Base-by-base conservation (phyloP, 2,797 vertebrate genomes). In the Poliocrania exsul region DNA sequence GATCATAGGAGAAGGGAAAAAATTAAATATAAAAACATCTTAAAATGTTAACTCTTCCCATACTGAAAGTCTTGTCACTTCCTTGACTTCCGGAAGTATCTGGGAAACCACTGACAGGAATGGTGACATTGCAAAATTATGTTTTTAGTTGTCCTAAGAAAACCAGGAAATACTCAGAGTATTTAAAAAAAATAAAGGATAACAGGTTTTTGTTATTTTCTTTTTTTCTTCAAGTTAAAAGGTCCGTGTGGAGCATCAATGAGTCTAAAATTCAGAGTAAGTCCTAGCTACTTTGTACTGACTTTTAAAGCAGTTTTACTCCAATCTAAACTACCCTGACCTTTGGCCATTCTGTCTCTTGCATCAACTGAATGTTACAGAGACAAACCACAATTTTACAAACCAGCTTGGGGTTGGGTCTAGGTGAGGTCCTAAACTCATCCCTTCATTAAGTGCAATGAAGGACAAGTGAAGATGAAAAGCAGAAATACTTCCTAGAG, bases 401-500 rank as follows among this genome's bases (percentile, higher is more conserved):
- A 93, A 67, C 5, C 19, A 88, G 37, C 81, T 92, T 53, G 72
- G 79, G 40, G 78, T 38, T 66, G 49, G 57, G 31, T 95, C 42
- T 46, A 74, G 71, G 51, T 29, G 50, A 71, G 46, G 57, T 53
- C 82, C 17, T 61, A 47, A 80, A 82, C 25, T 81, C 42, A 10
- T 3, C 21, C 53, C 40, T 5, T 86, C 51, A 26, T 19, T 51
- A 80, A 89, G 19, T 46, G 8, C 26, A 69, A 7, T 35, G 47
- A 90, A 74, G 37, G 56, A 56, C 33, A 74, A 80, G 6, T 14
- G 38, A 95, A 94, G 84, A 93, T 25, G n/a, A 92, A 95, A 84
- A 89, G 71, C 51, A 92, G 82, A 60, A 89, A 85, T 54, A 72
- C 60, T 92, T 92, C 73, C 79, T 71, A 81, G 91, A 93, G 61